A percentile compares a stretch with the other conserved stretches of the same genome.
phyloP scores from a whole-genome alignment of 2,797 vertebrate species.

The Nothura maculosa region DNA sequence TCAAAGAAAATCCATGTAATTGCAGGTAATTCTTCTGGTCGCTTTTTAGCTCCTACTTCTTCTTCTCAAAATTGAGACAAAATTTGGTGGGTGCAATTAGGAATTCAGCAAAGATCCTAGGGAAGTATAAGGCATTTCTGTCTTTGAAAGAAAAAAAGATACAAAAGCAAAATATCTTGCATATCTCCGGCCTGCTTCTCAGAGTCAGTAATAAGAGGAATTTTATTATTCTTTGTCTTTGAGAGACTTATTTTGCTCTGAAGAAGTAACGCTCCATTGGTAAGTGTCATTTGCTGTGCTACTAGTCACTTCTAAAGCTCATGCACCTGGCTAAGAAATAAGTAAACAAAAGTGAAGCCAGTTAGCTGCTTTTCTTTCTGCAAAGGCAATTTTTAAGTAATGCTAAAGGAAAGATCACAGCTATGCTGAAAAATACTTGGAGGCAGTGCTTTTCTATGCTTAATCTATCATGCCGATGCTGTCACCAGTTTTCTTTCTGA shows the following conservation, averaged over 20 bases:
- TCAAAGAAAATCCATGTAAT: background rate
- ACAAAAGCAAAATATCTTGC: background rate
- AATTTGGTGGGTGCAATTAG: background rate
- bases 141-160: background rate
- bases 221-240: conserved; percentile 11
- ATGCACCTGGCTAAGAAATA: background rate
- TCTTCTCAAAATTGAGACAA: background rate
- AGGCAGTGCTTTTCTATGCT: background rate
- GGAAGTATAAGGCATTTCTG: background rate
- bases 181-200: background rate
- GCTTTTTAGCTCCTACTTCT: background rate
- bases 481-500: background rate
- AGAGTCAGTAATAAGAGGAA: background rate
- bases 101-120: background rate
- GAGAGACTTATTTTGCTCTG: background rate
- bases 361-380: background rate
- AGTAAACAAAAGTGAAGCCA: background rate
- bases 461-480: conserved; percentile 8
- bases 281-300: background rate
- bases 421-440: background rate
- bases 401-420: background rate
- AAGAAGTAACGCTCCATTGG: background rate
- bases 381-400: background rate
- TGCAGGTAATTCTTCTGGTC: background rate
- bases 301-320: background rate